Evolutionary conservation across 2,113 vertebrate genomes (phyloP).

Genomic region (Mionectes macconnelli): DNA sequence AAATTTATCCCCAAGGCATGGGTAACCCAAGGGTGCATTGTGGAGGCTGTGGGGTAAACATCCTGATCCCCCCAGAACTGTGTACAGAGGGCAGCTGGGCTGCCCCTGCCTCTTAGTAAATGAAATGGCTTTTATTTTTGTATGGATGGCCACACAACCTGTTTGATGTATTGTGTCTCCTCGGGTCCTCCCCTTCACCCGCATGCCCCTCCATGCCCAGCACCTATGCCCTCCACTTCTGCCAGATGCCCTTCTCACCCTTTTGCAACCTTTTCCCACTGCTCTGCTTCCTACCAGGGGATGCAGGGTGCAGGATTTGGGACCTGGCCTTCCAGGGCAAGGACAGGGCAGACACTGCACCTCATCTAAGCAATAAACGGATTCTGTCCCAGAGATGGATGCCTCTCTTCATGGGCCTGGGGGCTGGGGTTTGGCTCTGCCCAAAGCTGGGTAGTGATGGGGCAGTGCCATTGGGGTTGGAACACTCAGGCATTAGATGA

Average conservation of each 20-base stretch:
- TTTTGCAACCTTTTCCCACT: neutral
- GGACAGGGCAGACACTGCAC: neutral
- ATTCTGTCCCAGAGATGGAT: constrained; percentile 59
- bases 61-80: neutral
- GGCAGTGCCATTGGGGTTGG: neutral
- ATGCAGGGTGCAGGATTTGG: neutral
- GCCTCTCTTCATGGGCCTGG: constrained; percentile 58
- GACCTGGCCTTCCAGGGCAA: neutral
- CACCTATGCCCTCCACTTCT: neutral
- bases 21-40: neutral
- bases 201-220: neutral
- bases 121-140: constrained; percentile 70
- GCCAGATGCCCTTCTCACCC: neutral
- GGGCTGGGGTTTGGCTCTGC: constrained; percentile 18
- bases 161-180: neutral
- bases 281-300: neutral
- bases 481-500: neutral
- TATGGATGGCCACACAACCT: neutral
- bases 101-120: constrained; percentile 47
- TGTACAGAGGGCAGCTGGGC: constrained; percentile 56
- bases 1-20: neutral
- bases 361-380: constrained; percentile 55
- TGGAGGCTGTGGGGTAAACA: neutral
- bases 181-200: neutral
- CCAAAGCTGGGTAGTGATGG: neutral